phyloP scores from a whole-genome alignment of 2,797 vertebrate genomes.

The Odontamblyopus lacepedii region DNA sequence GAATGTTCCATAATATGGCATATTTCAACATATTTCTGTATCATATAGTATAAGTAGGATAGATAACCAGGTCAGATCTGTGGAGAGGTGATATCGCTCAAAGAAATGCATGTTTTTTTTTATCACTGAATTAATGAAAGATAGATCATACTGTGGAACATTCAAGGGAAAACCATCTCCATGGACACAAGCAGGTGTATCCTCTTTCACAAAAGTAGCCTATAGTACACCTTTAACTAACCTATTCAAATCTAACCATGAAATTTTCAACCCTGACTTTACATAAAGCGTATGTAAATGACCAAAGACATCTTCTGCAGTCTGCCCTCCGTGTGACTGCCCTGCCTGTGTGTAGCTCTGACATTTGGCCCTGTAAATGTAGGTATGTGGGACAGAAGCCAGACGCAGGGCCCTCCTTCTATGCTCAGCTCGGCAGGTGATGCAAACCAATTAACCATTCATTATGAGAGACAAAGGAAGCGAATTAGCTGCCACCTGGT shows the following conservation, averaged over 20 bases:
- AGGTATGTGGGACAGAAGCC: constrained; percentile 47
- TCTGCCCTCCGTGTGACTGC: neutral
- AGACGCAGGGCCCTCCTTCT: constrained; percentile 62
- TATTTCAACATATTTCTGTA: no score
- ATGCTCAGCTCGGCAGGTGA: constrained; percentile 71
- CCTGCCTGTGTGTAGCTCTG: constrained; percentile 47
- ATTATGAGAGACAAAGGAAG: constrained; percentile 81
- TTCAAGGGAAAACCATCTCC: no score
- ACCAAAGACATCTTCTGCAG: neutral
- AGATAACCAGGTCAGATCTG: no score
- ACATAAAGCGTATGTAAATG: neutral
- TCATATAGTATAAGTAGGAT: no score
- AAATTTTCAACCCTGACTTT: neutral
- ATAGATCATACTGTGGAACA: no score
- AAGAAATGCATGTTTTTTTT: no score
- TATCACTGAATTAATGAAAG: no score
- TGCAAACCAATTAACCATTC: constrained; percentile 83
- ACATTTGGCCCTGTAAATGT: constrained; percentile 69
- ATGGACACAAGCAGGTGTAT: no score
- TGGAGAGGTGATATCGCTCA: no score
- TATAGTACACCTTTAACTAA: no score
- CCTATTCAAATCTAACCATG: neutral
- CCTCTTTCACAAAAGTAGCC: no score
- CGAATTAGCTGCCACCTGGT: constrained; percentile 80
- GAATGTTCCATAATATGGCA: no score